Percentiles rank a stretch among this genome's conserved stretches.
These are phyloP conservation scores for human (Homo sapiens) DNA, from an alignment of 2,113 vertebrate genomes.

Conservation along the genomic window GRCh38 chr9:121483001-121483500, in stretches of 20 bases:
- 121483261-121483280: neutral
- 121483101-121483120: rapidly evolving
- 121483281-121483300: neutral
- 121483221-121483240: neutral
- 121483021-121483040: neutral
- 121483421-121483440: neutral
- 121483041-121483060: neutral
- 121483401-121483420: neutral
- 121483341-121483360: neutral
- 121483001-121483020: neutral
- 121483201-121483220: neutral
- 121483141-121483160: neutral
- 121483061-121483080: neutral
- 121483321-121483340: neutral
- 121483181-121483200: neutral
- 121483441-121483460: neutral
- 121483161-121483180: neutral
- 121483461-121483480: neutral
- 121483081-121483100: neutral
- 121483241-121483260: neutral
- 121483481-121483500: neutral
- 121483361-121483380: rapidly evolving
- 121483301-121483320: neutral
- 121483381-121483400: neutral
- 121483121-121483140: neutral